These are phyloP conservation scores for Meiosimyza platycephala DNA, from an alignment of 2,888 invertebrate genomes.

Conservation along the genomic window DNA sequence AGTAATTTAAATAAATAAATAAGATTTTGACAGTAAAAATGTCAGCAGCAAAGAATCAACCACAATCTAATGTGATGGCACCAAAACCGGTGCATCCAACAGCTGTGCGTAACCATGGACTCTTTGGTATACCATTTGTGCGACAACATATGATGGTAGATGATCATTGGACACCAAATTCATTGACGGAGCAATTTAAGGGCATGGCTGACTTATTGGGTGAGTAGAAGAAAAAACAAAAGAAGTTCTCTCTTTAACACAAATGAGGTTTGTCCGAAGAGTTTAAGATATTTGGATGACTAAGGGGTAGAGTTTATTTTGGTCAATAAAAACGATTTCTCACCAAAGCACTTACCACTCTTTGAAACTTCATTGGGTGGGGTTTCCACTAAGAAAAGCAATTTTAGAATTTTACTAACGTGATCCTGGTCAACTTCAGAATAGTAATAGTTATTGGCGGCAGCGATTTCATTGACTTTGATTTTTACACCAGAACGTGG, in stretches of 20 bases:
- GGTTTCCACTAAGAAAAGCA: no score
- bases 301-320: background rate
- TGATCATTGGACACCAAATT: conserved; percentile 60
- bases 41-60: background rate
- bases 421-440: conserved; percentile 77
- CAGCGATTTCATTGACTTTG: conserved; percentile 85
- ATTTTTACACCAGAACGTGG: conserved; percentile 96
- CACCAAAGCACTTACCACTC: no score
- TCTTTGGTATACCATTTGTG: conserved; percentile 61
- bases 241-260: background rate
- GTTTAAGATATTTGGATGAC: background rate
- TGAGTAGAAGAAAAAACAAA: conserved; percentile 43
- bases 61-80: conserved; percentile 43
- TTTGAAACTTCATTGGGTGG: no score
- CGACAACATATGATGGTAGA: conserved; percentile 62
- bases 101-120: conserved; percentile 58
- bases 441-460: conserved; percentile 66
- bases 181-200: conserved; percentile 59
- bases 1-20: no score
- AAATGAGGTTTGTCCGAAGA: background rate
- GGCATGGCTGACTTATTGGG: conserved; percentile 60
- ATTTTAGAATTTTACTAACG: conserved; percentile 70
- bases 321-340: no score
- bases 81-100: conserved; percentile 60
- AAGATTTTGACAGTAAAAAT: no score